These are phyloP conservation scores for Nephotettix cincticeps DNA, from an alignment of 1,140 invertebrate species.

Conservation along the genomic window DNA sequence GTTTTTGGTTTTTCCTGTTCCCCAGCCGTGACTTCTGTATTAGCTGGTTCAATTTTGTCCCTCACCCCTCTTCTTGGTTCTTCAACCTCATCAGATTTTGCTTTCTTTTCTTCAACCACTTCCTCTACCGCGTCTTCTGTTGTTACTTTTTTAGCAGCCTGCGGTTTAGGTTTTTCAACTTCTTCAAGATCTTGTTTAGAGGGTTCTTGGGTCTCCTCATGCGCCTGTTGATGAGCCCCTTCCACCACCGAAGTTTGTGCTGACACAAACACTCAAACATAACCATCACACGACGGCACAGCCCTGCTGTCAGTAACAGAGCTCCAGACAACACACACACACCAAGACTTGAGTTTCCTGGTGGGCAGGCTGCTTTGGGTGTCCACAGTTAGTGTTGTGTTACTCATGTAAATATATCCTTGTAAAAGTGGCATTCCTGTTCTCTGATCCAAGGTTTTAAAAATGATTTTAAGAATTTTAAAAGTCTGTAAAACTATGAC, in stretches of 20 bases:
- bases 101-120: constrained; percentile 42
- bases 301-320: constrained; percentile 27
- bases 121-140: constrained; percentile 41
- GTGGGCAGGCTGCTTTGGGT: no score
- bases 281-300: constrained; percentile 21
- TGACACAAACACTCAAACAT: constrained; percentile 33
- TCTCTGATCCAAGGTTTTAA: no score
- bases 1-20: background rate
- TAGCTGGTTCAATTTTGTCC: background rate
- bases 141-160: background rate
- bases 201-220: background rate
- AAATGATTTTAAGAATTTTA: no score
- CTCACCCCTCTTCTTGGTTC: background rate
- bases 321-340: constrained; percentile 19
- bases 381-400: no score
- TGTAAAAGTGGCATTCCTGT: no score
- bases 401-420: no score
- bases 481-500: no score
- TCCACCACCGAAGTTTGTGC: constrained; percentile 16
- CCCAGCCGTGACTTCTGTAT: background rate
- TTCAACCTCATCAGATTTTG: constrained; percentile 43
- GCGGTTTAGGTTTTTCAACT: background rate
- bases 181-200: constrained; percentile 17
- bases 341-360: no score
- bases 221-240: background rate